phyloP scores from a whole-genome alignment of 1,140 invertebrate genomes.

The Drosophila kurseongensis region DNA sequence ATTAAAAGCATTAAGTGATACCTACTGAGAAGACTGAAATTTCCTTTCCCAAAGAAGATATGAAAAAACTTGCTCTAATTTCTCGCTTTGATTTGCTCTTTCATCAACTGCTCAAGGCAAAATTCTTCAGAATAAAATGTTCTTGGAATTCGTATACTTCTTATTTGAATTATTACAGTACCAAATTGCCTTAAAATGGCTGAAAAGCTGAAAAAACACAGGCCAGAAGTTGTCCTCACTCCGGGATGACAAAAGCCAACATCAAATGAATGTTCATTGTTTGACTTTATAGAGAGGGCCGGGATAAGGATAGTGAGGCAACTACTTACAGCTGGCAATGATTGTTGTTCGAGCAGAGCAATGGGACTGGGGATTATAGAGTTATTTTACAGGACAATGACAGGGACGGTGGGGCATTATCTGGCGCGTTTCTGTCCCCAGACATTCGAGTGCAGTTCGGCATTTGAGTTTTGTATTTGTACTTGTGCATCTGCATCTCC shows the following conservation, averaged over 20 bases:
- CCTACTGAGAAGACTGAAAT: neutral
- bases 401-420: conserved; percentile 48
- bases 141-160: conserved; percentile 12
- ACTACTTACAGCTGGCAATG: conserved; percentile 57
- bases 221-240: conserved; percentile 6
- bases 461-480: conserved; percentile 21
- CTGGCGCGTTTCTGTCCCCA: conserved; percentile 51
- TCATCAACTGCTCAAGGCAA: conserved; percentile 25
- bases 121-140: neutral
- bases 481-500: conserved; percentile 56
- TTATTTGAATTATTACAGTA: conserved; percentile 18
- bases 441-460: conserved; percentile 44
- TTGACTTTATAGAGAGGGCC: conserved; percentile 31
- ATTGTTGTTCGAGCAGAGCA: conserved; percentile 54
- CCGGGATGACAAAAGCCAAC: conserved; percentile 26
- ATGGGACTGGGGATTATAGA: conserved; percentile 51
- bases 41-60: neutral
- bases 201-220: conserved; percentile 9
- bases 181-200: conserved; percentile 32
- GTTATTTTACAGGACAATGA: conserved; percentile 61
- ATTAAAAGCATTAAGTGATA: conserved; percentile 1
- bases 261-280: conserved; percentile 53
- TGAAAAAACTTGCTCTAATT: conserved; percentile 14
- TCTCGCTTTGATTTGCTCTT: conserved; percentile 20
- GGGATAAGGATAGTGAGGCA: neutral